Conservation (phyloP, 2,113 vertebrate genomes). For the Excalfactoria chinensis region DNA sequence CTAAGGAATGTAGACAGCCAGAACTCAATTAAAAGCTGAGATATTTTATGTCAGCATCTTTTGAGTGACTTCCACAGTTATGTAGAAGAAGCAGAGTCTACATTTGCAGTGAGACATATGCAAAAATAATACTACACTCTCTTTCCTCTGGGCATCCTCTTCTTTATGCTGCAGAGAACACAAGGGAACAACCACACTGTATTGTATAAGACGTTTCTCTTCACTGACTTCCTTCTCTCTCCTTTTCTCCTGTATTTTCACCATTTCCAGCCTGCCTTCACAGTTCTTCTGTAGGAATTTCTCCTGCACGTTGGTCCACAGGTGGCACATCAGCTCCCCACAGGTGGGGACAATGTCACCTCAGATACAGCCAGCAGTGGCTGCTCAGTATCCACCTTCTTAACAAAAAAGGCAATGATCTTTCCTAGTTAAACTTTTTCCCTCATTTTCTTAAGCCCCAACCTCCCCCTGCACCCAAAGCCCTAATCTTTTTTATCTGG, state of each 20-base stretch:
- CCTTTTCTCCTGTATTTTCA: not conserved
- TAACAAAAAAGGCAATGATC: not conserved
- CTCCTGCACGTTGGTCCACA: accelerated
- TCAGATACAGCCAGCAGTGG: not conserved
- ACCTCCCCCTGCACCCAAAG: not conserved
- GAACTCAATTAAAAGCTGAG: not conserved
- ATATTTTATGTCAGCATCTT: not conserved
- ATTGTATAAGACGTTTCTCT: not conserved
- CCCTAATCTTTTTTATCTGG: slow-evolving; percentile 15
- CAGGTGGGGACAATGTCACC: not conserved
- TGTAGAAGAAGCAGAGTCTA: not conserved
- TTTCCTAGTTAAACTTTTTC: not conserved
- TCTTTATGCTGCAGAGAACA: not conserved
- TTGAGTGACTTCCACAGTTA: not conserved
- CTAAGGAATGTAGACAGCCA: not conserved
- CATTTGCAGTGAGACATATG: not conserved
- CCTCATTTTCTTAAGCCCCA: not conserved
- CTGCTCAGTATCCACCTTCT: not conserved
- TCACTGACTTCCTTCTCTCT: not conserved
- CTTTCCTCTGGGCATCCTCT: not conserved
- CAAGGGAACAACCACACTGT: not conserved
- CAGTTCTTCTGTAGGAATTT: not conserved
- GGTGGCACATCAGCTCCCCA: not conserved
- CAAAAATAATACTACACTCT: not conserved
- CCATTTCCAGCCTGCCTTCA: not conserved